Evolutionary conservation across 2,797 vertebrate genomes (phyloP).

Genomic region (Catamblyrhynchus diadema): DNA sequence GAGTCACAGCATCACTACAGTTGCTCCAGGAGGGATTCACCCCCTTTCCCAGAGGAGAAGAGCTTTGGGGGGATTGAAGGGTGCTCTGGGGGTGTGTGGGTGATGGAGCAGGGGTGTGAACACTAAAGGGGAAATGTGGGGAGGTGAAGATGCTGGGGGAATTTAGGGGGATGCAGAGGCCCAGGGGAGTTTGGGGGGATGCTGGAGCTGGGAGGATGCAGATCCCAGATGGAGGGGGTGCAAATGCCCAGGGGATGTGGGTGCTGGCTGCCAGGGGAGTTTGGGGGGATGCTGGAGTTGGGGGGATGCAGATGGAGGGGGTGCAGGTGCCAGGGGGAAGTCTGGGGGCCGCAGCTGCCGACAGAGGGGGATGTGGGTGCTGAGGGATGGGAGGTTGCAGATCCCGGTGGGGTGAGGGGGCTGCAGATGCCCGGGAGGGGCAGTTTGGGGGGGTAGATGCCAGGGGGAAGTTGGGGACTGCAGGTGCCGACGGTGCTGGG

Average conservation of each 20-base stretch:
- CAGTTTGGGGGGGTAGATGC: background rate
- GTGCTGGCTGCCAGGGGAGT: background rate
- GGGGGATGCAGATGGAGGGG: background rate
- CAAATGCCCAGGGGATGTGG: background rate
- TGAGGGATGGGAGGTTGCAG: accelerated
- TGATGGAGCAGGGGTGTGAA: background rate
- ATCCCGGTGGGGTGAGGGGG: background rate
- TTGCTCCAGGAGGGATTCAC: background rate
- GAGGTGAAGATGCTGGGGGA: background rate
- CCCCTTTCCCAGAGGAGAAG: background rate
- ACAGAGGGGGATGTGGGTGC: background rate
- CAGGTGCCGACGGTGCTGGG: accelerated
- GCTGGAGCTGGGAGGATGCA: background rate
- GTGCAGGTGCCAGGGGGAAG: too few species aligned
- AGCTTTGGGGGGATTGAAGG: accelerated
- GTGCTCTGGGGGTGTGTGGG: background rate
- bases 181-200: too few species aligned
- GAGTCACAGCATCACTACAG: background rate
- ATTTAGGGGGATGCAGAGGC: background rate
- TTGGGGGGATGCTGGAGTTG: too few species aligned
- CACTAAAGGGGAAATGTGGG: background rate
- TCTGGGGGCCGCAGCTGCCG: background rate
- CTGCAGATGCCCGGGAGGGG: too few species aligned
- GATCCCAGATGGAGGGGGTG: background rate
- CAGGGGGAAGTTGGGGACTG: background rate